Conservation (phyloP, 2,888 invertebrate species). For the Mesorhabditis spiculigera region DNA sequence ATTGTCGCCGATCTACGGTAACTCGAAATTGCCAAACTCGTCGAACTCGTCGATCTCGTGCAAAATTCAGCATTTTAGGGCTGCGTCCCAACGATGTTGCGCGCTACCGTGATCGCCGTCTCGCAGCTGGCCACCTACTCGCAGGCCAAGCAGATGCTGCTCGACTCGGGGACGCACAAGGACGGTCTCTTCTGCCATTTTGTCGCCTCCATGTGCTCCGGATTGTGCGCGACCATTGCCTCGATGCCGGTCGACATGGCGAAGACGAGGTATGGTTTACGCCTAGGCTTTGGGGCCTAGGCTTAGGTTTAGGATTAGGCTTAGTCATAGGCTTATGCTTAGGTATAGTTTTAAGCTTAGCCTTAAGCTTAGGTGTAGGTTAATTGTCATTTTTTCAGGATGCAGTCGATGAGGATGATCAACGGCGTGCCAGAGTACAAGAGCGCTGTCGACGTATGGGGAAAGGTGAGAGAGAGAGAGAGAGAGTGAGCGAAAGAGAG, state of each 20-base stretch:
- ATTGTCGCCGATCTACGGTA: too few relatives aligned
- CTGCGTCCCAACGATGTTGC: slow-evolving; percentile 63
- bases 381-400: slow-evolving; percentile 65
- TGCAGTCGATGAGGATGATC: slow-evolving; percentile 86
- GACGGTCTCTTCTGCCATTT: slow-evolving; percentile 70
- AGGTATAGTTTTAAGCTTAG: too few relatives aligned
- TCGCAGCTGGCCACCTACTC: slow-evolving; percentile 94
- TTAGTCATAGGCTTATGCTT: too few relatives aligned
- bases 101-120: slow-evolving; percentile 93
- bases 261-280: slow-evolving; percentile 78
- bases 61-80: slow-evolving; percentile 56
- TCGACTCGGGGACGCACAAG: background rate
- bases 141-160: slow-evolving; percentile 59
- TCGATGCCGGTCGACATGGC: slow-evolving; percentile 99
- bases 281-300: background rate
- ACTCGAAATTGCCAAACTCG: too few relatives aligned
- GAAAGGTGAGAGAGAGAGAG: slow-evolving; percentile 30
- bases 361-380: background rate
- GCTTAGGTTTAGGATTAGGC: background rate
- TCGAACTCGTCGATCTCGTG: too few relatives aligned
- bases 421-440: slow-evolving; percentile 81
- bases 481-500: too few relatives aligned
- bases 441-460: slow-evolving; percentile 76
- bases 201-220: slow-evolving; percentile 69
- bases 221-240: slow-evolving; percentile 85